These are phyloP conservation scores for Boloria selene DNA, from an alignment of 2,888 invertebrate species.

Conservation along the genomic window DNA sequence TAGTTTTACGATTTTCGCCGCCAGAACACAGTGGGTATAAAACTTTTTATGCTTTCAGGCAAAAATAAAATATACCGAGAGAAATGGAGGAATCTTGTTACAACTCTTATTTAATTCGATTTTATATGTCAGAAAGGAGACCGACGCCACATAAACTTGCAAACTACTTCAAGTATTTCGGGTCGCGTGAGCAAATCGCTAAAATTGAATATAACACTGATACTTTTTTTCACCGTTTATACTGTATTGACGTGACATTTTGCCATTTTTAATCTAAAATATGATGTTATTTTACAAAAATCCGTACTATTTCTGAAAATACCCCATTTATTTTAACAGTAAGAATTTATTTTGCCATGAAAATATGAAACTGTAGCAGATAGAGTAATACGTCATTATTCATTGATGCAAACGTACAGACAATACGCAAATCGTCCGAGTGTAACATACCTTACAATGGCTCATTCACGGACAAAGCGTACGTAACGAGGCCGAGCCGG, in stretches of 20 bases:
- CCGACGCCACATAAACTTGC: constrained; percentile 29
- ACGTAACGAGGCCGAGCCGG: constrained; percentile 69
- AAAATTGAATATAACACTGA: constrained; percentile 20
- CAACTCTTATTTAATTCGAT: constrained; percentile 36
- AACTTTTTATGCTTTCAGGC: constrained; percentile 39
- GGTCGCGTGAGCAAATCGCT: constrained; percentile 15
- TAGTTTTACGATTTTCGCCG: constrained; percentile 41
- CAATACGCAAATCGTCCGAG: constrained; percentile 30
- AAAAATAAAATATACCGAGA: constrained; percentile 37
- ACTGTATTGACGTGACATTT: neutral
- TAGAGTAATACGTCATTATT: constrained; percentile 1
- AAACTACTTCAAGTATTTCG: constrained; percentile 27
- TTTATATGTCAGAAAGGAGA: constrained; percentile 30
- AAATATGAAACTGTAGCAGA: too few relatives aligned
- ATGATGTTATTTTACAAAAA: neutral
- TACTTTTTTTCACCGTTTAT: constrained; percentile 5
- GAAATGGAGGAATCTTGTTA: constrained; percentile 37
- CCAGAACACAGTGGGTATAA: constrained; percentile 37
- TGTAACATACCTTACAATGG: constrained; percentile 46
- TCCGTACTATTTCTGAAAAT: too few relatives aligned
- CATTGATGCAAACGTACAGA: constrained; percentile 10
- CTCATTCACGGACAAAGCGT: constrained; percentile 56
- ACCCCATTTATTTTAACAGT: too few relatives aligned
- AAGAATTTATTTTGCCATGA: too few relatives aligned
- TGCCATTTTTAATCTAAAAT: neutral